A percentile compares a stretch with the other conserved stretches of the same genome.
phyloP scores from a whole-genome alignment of 2,888 invertebrate genomes.

The Oxytorus armatus region DNA sequence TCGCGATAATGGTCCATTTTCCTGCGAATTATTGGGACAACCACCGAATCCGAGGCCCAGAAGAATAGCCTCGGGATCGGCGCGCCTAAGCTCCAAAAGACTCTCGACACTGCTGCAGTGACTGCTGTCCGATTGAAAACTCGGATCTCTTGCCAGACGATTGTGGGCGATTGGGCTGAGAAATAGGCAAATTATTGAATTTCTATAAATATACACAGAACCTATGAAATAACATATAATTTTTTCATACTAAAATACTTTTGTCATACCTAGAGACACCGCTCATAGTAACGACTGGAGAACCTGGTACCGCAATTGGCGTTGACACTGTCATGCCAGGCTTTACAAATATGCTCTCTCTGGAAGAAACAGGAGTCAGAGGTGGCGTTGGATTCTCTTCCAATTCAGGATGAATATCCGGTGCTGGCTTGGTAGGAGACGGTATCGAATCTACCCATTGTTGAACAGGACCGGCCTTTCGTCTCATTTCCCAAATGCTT shows the following conservation, averaged over 20 bases:
- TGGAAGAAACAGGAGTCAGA: constrained; percentile 57
- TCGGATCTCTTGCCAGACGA: constrained; percentile 81
- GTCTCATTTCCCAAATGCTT: constrained; percentile 86
- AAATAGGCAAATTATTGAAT: constrained; percentile 1
- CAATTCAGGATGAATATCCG: constrained; percentile 58
- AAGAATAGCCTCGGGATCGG: constrained; percentile 95
- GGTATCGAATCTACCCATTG: constrained; percentile 92
- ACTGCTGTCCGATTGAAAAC: constrained; percentile 85
- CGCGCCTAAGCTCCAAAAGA: constrained; percentile 92
- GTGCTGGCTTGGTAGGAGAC: constrained; percentile 74
- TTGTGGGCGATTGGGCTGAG: constrained; percentile 72
- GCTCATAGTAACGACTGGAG: constrained; percentile 75
- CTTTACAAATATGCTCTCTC: constrained; percentile 69
- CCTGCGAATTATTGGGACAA: constrained; percentile 87
- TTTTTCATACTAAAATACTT: too few species aligned
- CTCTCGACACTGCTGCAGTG: constrained; percentile 93
- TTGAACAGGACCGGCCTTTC: constrained; percentile 89
- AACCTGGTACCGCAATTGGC: constrained; percentile 79
- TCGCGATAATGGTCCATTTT: constrained; percentile 87
- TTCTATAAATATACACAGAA: neutral
- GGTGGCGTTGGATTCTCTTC: constrained; percentile 60
- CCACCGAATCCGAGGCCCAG: constrained; percentile 93
- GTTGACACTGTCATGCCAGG: constrained; percentile 80
- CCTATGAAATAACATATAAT: neutral
- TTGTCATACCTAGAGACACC: constrained; percentile 74